phyloP scores from a whole-genome alignment of 2,797 vertebrate species.

The Aphelocoma californica region DNA sequence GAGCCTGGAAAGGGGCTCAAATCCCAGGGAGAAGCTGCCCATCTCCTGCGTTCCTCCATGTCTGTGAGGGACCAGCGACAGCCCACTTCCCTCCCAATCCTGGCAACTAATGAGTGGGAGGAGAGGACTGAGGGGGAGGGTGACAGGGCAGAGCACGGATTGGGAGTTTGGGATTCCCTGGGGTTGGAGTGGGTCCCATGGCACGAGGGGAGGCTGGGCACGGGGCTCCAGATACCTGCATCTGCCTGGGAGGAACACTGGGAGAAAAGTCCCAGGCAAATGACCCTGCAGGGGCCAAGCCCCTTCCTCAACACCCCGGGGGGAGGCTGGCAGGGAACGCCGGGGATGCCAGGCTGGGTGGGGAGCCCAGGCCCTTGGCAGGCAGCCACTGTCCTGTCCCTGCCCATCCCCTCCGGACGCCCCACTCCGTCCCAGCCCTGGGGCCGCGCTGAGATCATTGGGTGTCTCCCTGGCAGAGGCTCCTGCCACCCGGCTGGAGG shows the following conservation, averaged over 20 bases:
- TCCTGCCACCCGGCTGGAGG: not conserved
- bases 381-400: not conserved
- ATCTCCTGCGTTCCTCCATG: fast-evolving
- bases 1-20: conserved; percentile 47
- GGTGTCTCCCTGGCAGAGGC: conserved; percentile 57
- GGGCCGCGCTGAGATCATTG: conserved; percentile 38
- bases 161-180: not conserved
- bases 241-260: fast-evolving
- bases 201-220: fast-evolving
- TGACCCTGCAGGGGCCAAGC: fast-evolving
- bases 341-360: not conserved
- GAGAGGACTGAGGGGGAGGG: too few species aligned
- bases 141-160: not conserved
- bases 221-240: fast-evolving
- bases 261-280: not conserved
- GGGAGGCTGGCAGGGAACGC: not conserved
- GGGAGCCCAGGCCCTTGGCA: not conserved
- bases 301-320: fast-evolving
- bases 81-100: not conserved
- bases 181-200: not conserved
- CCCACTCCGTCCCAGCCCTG: not conserved
- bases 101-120: fast-evolving
- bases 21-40: not conserved
- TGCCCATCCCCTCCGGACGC: not conserved
- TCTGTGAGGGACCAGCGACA: fast-evolving